phyloP scores from a whole-genome alignment of 2,113 vertebrate species.

The Chelonoidis abingdonii region DNA sequence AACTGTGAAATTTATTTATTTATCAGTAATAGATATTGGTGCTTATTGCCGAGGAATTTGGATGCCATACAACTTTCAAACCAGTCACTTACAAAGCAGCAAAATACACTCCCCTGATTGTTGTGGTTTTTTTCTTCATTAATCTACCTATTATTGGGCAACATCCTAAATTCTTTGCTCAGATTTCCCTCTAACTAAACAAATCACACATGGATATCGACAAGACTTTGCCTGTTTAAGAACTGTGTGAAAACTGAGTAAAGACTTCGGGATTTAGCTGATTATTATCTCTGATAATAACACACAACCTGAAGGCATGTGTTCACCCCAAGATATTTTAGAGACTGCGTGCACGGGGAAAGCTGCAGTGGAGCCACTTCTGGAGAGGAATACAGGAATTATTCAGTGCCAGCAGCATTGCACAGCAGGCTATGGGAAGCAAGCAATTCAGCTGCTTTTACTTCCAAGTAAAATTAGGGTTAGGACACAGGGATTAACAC shows the following conservation, averaged over 20 bases:
- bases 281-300: fast-evolving
- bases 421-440: background rate
- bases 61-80: background rate
- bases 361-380: background rate
- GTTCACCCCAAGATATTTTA: background rate
- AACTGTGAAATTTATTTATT: background rate
- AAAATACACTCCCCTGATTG: background rate
- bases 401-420: background rate
- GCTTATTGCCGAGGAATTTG: background rate
- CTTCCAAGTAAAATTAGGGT: background rate
- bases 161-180: background rate
- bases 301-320: background rate
- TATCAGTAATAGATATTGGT: background rate
- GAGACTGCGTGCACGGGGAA: background rate
- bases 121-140: background rate
- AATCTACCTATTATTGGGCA: background rate
- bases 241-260: background rate
- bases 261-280: background rate
- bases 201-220: background rate
- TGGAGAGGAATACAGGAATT: background rate
- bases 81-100: background rate
- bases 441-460: background rate
- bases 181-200: background rate
- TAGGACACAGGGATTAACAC: background rate
- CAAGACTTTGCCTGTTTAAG: background rate